phyloP scores from a whole-genome alignment of 2,113 vertebrate species.

The Mesocricetus auratus region DNA sequence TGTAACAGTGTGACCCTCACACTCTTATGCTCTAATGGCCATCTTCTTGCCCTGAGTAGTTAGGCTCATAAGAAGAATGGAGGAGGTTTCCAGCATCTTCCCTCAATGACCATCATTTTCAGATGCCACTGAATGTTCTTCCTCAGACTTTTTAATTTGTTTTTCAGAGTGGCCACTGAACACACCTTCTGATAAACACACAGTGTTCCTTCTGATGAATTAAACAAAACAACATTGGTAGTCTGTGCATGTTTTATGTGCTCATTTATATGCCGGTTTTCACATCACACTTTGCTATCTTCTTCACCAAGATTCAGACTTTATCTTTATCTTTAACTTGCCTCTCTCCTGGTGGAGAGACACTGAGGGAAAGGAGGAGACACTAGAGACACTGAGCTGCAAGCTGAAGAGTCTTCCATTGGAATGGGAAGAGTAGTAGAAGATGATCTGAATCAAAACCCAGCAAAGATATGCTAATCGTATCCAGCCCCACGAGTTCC shows the following conservation, averaged over 20 bases:
- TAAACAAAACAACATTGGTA: not conserved
- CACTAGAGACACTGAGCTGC: not conserved
- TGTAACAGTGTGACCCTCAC: not conserved
- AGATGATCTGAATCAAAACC: slow-evolving; percentile 45
- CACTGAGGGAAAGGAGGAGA: not conserved
- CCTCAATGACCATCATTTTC: slow-evolving; percentile 15
- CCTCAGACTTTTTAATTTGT: not conserved
- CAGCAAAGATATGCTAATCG: slow-evolving; percentile 67
- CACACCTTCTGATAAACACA: not conserved
- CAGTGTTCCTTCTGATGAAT: not conserved
- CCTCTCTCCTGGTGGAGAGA: not conserved
- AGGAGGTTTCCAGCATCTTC: not conserved
- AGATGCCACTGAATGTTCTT: slow-evolving; percentile 76
- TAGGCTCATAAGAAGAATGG: not conserved
- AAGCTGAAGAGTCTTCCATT: not conserved
- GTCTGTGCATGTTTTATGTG: not conserved
- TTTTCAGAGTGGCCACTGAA: not conserved
- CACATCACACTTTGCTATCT: not conserved
- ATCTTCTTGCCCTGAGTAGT: not conserved
- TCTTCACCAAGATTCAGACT: not conserved
- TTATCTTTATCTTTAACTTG: slow-evolving; percentile 40
- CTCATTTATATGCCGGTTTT: not conserved
- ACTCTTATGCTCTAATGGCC: not conserved
- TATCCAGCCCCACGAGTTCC: slow-evolving; percentile 30
- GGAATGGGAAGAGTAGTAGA: slow-evolving; percentile 11